Percentiles rank a stretch among this genome's conserved stretches.
phyloP scores from a whole-genome alignment of 35 echinoderm and acorn worm species.

The Strongylocentrotus purpuratus region DNA sequence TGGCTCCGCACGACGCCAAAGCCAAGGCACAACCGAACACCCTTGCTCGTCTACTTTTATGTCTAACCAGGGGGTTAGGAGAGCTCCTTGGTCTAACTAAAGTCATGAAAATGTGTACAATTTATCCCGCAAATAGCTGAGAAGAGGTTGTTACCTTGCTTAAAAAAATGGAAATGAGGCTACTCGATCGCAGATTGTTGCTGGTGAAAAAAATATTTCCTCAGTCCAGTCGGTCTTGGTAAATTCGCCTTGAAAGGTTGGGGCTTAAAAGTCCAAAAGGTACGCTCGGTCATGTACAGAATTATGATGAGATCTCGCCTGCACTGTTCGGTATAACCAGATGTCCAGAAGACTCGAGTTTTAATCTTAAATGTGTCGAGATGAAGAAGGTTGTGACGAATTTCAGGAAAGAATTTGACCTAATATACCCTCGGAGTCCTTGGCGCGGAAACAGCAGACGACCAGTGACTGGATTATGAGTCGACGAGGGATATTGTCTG shows the following conservation, averaged over 20 bases:
- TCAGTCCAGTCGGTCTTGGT: background rate
- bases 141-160: background rate
- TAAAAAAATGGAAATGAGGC: background rate
- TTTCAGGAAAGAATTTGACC: background rate
- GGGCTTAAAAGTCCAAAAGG: background rate
- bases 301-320: background rate
- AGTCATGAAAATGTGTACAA: too few species aligned
- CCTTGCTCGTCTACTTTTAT: too few species aligned
- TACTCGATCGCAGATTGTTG: background rate
- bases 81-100: too few species aligned
- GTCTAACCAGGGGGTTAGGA: too few species aligned
- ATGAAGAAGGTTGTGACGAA: background rate
- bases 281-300: background rate
- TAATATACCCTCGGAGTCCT: background rate
- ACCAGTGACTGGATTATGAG: background rate
- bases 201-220: background rate
- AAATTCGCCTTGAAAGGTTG: background rate
- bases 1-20: too few species aligned
- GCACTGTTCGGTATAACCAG: background rate
- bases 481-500: background rate
- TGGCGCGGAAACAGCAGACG: background rate
- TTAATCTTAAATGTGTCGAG: background rate
- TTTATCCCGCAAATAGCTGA: too few species aligned
- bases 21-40: too few species aligned
- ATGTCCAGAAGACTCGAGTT: background rate